Evolutionary conservation across 1,140 invertebrate genomes (phyloP), one percentile per base, ranked within the genome.

Genomic region (Varroa destructor): DNA sequence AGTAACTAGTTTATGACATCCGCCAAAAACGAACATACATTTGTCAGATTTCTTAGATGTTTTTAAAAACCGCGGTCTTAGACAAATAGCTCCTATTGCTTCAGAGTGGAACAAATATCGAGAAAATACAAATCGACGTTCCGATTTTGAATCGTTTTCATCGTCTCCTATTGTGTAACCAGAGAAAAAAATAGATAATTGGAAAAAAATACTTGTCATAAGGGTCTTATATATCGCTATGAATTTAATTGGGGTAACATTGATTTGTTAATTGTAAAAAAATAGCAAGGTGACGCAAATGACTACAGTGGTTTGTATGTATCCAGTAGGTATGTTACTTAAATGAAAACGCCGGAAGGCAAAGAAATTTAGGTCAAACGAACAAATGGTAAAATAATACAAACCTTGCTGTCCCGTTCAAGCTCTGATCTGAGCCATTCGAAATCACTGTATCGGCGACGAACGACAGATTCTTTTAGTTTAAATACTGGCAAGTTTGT

Each of bases 401-500:
- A 81, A 80, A 94, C 91, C 86, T 99, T 99, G 82, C 94, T 98
- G 80, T 99, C 96, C 80, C 97, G 84, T 84, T 99, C 97, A 74
- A 99, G 81, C 85, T 99, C 96, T 82, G 92, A 96, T 81, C 94
- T 87, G 61, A 99, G 82, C 97, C 97, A 99, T 84, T 99, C 96
- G 83, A 99, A 99, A 82, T 99, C 97, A 83, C 93, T 97, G 82
- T 99, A 99, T 80, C 97, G 85, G 78, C 97, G 85, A 77, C 97
- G 84, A 0, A 99, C 96, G 80, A 87, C 95, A 0, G 95, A 99
- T 80, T 99, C 96, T 83, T 99, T 99, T 8, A 97, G 88, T 86
- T 97, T 98, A 82, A 99, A 99, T 73, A 99, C 94, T 71, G 97
- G 97, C 77, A 99, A 84, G 82, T 99, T 99, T 76, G 96, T 99